phyloP scores from a whole-genome alignment of 2,797 vertebrate genomes.

The Channallabes apus region DNA sequence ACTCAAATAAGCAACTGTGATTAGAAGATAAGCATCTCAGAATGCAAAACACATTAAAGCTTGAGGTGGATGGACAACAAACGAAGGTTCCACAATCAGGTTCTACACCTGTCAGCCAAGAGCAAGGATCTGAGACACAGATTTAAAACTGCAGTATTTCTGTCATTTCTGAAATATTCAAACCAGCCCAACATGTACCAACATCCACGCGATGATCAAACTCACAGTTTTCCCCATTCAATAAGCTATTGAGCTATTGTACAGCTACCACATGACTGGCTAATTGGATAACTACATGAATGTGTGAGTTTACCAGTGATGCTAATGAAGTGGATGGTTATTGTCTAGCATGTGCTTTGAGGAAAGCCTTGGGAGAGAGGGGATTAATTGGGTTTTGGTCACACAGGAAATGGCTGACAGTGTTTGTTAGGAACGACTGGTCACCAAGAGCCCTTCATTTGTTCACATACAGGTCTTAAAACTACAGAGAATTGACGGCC shows the following conservation, averaged over 20 bases:
- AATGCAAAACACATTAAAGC: too few relatives aligned
- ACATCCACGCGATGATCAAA: not conserved
- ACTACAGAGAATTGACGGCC: conserved; percentile 27
- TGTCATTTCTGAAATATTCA: not conserved
- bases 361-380: not conserved
- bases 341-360: not conserved
- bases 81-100: too few relatives aligned
- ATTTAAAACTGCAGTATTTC: not conserved
- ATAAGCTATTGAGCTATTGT: not conserved
- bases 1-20: too few relatives aligned
- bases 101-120: too few relatives aligned
- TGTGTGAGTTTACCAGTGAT: not conserved
- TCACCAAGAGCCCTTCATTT: conserved; percentile 4
- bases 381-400: conserved; percentile 32
- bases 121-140: too few relatives aligned
- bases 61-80: too few relatives aligned
- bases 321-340: not conserved
- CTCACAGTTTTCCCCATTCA: not conserved
- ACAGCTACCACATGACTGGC: not conserved
- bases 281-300: not conserved
- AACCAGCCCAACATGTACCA: not conserved
- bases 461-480: conserved; percentile 9
- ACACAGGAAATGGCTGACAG: conserved; percentile 25
- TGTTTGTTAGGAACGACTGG: conserved; percentile 21
- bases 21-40: too few relatives aligned